Evolutionary conservation across 2,888 invertebrate genomes (phyloP).

Genomic region (Lingula anatina): DNA sequence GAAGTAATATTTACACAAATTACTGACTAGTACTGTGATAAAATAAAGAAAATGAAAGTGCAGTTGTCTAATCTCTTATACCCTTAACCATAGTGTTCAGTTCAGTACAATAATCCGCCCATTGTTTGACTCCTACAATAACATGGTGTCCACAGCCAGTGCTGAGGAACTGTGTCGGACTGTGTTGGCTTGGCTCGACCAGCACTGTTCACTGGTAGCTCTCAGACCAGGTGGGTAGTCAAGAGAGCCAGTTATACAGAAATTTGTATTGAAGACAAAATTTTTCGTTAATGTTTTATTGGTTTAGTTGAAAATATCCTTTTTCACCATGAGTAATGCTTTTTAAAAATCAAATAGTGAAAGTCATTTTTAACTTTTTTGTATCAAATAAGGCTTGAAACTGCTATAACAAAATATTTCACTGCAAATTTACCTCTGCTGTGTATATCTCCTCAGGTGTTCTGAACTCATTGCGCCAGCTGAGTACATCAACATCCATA

Average conservation of each 20-base stretch:
- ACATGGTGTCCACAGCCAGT: constrained; percentile 85
- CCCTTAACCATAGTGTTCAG: constrained; percentile 61
- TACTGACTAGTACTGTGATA: too few relatives aligned
- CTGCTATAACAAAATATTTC: background rate
- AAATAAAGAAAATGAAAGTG: too few relatives aligned
- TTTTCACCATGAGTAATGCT: too few relatives aligned
- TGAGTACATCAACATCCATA: constrained; percentile 90
- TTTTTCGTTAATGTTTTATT: too few relatives aligned
- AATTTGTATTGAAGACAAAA: too few relatives aligned
- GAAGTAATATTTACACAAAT: too few relatives aligned
- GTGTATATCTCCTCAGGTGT: constrained; percentile 81
- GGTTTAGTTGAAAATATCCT: too few relatives aligned
- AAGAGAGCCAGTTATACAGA: too few relatives aligned
- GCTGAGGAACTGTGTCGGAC: constrained; percentile 87
- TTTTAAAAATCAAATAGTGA: background rate
- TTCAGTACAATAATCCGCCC: constrained; percentile 88
- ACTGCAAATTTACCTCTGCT: too few relatives aligned
- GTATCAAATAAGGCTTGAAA: background rate
- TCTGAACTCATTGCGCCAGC: constrained; percentile 79
- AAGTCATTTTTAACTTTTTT: background rate
- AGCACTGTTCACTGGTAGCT: constrained; percentile 90
- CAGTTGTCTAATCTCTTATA: too few relatives aligned
- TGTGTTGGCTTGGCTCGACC: constrained; percentile 90
- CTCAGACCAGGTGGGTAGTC: constrained; percentile 80
- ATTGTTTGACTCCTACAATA: constrained; percentile 83